Evolutionary conservation across 1,140 invertebrate genomes (phyloP).

Genomic region (Cyclargus thomasi): DNA sequence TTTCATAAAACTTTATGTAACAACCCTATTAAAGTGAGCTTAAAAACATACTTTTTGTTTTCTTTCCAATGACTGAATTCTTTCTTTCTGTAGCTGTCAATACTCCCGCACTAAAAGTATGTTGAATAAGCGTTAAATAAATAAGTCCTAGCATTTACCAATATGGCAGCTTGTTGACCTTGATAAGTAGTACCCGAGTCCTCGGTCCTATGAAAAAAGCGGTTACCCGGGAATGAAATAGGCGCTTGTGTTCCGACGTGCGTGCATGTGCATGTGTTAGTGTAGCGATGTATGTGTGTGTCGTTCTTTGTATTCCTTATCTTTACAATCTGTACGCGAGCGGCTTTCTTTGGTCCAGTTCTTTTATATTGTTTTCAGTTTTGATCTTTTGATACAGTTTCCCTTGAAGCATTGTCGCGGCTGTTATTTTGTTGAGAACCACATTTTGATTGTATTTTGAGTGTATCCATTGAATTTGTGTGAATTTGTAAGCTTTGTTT

Average conservation of each 20-base stretch:
- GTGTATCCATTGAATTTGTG: background rate
- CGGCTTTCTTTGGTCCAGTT: background rate
- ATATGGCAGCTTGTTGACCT: conserved; percentile 63
- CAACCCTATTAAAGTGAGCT: conserved; percentile 13
- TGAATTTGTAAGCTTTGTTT: background rate
- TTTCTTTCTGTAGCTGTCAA: conserved; percentile 20
- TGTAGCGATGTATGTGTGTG: conserved; percentile 19
- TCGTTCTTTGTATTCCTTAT: conserved; percentile 2
- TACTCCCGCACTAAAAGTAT: conserved; percentile 40
- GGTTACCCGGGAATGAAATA: conserved; percentile 32
- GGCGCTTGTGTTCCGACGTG: conserved; percentile 27
- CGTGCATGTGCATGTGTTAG: conserved; percentile 18
- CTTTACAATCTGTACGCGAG: background rate
- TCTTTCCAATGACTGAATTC: conserved; percentile 5
- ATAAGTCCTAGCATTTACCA: conserved; percentile 69
- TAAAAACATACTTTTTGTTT: conserved; percentile 23
- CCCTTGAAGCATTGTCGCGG: background rate
- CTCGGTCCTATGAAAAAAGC: conserved; percentile 41
- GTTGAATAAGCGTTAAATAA: conserved; percentile 49
- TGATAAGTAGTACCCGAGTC: conserved; percentile 43
- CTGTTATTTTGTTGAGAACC: background rate
- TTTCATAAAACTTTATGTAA: conserved; percentile 15
- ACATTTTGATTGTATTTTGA: background rate
- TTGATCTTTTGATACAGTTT: conserved; percentile 2
- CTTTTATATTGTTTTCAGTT: conserved; percentile 4